These are phyloP conservation scores for Phainopepla nitens DNA, from an alignment of 2,113 vertebrate genomes.

Conservation along the genomic window DNA sequence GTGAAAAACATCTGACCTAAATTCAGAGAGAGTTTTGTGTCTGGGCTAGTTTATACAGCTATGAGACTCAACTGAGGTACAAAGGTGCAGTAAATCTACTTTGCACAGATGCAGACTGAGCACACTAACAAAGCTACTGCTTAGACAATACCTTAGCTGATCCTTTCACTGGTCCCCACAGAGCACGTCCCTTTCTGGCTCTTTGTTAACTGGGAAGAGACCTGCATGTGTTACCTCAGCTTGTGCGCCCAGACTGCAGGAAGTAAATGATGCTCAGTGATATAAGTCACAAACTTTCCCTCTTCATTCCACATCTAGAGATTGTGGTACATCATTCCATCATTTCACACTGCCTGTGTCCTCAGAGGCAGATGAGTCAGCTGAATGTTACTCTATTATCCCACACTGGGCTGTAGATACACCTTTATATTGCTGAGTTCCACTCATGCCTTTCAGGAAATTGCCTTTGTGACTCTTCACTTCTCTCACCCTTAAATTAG, in stretches of 20 bases:
- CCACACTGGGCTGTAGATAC: background rate
- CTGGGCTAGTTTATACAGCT: background rate
- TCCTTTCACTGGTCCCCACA: background rate
- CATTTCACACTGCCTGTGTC: background rate
- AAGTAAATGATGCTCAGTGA: background rate
- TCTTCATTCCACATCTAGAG: background rate
- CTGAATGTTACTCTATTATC: background rate
- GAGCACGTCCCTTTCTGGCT: background rate
- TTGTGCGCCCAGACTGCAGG: background rate
- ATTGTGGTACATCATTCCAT: background rate
- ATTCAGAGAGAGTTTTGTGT: background rate
- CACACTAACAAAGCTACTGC: background rate
- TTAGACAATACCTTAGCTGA: background rate
- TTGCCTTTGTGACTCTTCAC: background rate
- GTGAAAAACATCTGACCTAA: background rate
- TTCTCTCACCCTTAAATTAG: background rate
- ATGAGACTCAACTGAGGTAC: background rate
- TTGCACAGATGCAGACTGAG: background rate
- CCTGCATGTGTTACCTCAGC: background rate
- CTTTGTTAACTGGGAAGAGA: background rate
- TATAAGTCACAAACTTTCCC: background rate
- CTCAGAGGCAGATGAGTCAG: background rate
- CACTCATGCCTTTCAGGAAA: background rate
- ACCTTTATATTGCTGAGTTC: background rate
- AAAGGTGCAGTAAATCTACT: background rate